Conservation (phyloP, 2,888 invertebrate genomes). For the Drosophila buzzatii region DNA sequence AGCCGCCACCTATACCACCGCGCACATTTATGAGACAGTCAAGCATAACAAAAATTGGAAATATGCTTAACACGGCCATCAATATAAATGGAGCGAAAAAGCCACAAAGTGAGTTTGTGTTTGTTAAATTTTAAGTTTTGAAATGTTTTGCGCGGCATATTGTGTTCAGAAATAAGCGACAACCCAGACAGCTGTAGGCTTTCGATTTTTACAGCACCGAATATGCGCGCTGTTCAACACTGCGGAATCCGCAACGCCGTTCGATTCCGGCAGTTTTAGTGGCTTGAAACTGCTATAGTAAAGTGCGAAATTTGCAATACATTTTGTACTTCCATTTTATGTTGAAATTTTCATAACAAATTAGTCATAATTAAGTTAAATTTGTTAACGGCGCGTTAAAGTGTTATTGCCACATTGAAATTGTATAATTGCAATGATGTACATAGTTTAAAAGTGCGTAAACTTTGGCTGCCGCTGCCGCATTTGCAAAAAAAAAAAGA, state of each 20-base stretch:
- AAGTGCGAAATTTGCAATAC: conserved; percentile 78
- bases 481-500: conserved; percentile 54
- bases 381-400: conserved; percentile 44
- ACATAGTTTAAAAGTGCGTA: conserved; percentile 75
- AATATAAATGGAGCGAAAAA: conserved; percentile 85
- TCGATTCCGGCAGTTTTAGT: conserved; percentile 43
- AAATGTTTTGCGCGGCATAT: conserved; percentile 19
- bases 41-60: conserved; percentile 88
- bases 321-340: conserved; percentile 77
- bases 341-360: conserved; percentile 68
- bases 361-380: conserved; percentile 63
- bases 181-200: conserved; percentile 48
- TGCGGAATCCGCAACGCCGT: conserved; percentile 52
- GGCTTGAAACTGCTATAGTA: conserved; percentile 62
- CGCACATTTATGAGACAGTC: conserved; percentile 87
- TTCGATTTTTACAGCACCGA: conserved; percentile 34
- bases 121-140: neutral
- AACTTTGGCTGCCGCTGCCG: conserved; percentile 49
- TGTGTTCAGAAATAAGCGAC: neutral
- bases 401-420: conserved; percentile 44
- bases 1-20: conserved; percentile 82
- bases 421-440: conserved; percentile 53
- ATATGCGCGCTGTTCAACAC: conserved; percentile 39
- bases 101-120: conserved; percentile 74
- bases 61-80: conserved; percentile 88